A percentile compares a stretch with the other conserved stretches of the same genome.
phyloP scores from a whole-genome alignment of 2,888 invertebrate species.

The Metalampra italica region DNA sequence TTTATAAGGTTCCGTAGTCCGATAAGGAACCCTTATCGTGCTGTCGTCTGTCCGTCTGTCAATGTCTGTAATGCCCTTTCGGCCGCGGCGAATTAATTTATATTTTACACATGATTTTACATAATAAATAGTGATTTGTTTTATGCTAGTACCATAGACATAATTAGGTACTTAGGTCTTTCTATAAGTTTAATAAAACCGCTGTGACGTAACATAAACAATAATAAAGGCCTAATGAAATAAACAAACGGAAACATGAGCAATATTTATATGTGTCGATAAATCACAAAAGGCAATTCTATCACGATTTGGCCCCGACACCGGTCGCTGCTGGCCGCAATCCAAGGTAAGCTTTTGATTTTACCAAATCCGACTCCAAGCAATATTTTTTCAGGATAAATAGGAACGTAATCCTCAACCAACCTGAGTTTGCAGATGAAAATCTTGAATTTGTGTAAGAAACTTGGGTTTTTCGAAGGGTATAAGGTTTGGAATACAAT shows the following conservation, averaged over 20 bases:
- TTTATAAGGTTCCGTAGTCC: too few relatives aligned
- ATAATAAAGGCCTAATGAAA: constrained; percentile 13
- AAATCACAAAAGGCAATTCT: constrained; percentile 43
- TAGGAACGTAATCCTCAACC: constrained; percentile 25
- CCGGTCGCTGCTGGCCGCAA: constrained; percentile 39
- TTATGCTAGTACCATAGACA: too few relatives aligned
- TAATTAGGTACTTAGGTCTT: too few relatives aligned
- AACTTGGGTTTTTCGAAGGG: constrained; percentile 18
- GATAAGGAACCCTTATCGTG: too few relatives aligned
- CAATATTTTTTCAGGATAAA: constrained; percentile 32
- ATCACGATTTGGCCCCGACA: constrained; percentile 41
- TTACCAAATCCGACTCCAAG: constrained; percentile 29
- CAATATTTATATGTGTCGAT: constrained; percentile 35
- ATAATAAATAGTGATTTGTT: too few relatives aligned
- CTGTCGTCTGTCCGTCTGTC: too few relatives aligned
- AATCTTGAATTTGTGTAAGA: constrained; percentile 18
- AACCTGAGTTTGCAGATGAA: constrained; percentile 25
- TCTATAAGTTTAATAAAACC: too few relatives aligned
- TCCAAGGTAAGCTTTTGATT: constrained; percentile 52
- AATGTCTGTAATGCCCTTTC: too few relatives aligned
- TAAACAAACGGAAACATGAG: constrained; percentile 27
- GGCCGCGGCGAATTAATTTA: too few relatives aligned
- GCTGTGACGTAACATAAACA: not conserved
- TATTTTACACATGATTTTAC: too few relatives aligned
- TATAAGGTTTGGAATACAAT: constrained; percentile 29